A percentile compares a stretch with the other conserved stretches of the same genome.
phyloP scores from a whole-genome alignment of 2,113 vertebrate species.

The Rhagologus leucostigma region DNA sequence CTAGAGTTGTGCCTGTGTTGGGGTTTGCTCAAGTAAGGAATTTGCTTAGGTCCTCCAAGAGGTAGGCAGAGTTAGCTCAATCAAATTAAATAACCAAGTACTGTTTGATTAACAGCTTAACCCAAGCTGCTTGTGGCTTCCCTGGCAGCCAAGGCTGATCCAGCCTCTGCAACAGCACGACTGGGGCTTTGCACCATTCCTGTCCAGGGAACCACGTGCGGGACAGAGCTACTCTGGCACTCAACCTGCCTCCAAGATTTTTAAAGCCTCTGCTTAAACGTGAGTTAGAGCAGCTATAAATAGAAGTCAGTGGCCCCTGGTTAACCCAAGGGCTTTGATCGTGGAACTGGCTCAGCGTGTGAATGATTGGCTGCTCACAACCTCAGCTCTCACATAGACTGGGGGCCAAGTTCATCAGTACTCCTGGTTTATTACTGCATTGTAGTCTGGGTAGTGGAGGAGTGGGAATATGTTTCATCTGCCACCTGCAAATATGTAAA shows the following conservation, averaged over 20 bases:
- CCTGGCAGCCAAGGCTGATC: neutral
- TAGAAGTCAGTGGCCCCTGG: neutral
- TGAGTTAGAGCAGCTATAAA: neutral
- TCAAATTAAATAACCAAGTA: neutral
- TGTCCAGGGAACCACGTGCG: neutral
- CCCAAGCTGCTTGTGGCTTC: neutral
- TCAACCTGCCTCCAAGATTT: neutral
- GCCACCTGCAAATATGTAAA: neutral
- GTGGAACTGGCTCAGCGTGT: neutral
- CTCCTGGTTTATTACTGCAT: neutral
- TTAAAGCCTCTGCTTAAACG: neutral
- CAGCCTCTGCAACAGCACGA: neutral
- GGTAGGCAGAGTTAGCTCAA: neutral
- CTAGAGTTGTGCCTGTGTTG: neutral
- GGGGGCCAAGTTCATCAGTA: neutral
- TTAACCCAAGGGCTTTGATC: constrained; percentile 33
- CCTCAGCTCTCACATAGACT: neutral
- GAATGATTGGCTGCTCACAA: neutral
- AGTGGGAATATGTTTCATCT: neutral
- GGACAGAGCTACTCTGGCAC: neutral
- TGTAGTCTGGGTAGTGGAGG: neutral
- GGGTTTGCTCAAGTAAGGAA: neutral
- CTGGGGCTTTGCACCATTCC: neutral
- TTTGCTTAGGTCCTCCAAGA: neutral
- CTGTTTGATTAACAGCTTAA: neutral